Base-by-base conservation (phyloP, 2,888 invertebrate species). In the Loripinus fragilis region DNA sequence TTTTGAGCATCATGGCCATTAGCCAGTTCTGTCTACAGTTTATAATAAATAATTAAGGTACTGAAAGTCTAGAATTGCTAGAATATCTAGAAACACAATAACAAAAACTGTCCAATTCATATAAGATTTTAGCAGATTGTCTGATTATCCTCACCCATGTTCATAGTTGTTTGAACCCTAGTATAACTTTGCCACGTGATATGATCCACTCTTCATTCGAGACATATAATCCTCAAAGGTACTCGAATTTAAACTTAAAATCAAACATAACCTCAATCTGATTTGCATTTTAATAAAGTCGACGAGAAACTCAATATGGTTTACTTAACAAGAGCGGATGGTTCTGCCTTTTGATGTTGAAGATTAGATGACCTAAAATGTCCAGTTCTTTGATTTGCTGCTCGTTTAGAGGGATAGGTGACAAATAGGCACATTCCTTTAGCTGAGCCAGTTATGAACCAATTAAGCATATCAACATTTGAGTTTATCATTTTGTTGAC, bases 231-330 rank as follows among this genome's bases (percentile, higher is more conserved):
- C 60, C 60, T 15, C 33, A 60, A 25, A 60, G 28, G 8, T 28
- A 60, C 60, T 60, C 20, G 33, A 60, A 60, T 60, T 33, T 33
- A 60, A 60, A 60, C 33, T 20, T n/a, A 33, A 60, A 17, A 60
- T 23, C 60, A 60, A 60, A 60, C 60, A 60, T 60, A 60, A 60
- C 30, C 60, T 20, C 60, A 60, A 28, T 60, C 33, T 17, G 28
- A 60, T 60, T 60, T 60, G 60, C 60, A 60, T 60, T 60, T 60
- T 60, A 60, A 60, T 60, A 33, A 17, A 60, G 60, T 60, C 33
- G 17, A 20, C 30, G 3, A 30, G 60, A 60, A 60, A 60, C 28
- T 8, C 17, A 60, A 60, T 60, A 60, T 60, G 30, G 23, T 60
- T 60, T 60, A 33, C 60, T 33, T 33, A 60, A 60, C 60, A 60